Percentiles rank a stretch among this genome's conserved stretches.
Conservation (phyloP, 2,888 invertebrate species). For the Eupithecia dodoneata region DNA sequence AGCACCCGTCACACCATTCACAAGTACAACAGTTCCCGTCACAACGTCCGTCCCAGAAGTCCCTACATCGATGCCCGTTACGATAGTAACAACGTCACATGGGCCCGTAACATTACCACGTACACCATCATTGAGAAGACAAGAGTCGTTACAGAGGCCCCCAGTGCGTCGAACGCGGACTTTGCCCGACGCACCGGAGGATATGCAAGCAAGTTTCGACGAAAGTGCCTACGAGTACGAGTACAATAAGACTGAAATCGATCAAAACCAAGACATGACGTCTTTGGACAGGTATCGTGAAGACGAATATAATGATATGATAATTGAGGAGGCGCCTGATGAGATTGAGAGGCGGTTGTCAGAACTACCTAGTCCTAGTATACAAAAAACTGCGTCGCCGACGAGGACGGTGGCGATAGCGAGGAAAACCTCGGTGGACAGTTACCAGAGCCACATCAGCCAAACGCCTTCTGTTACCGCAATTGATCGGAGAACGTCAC, state of each 20-base stretch:
- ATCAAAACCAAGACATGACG: slow-evolving; percentile 73
- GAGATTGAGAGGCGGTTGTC: slow-evolving; percentile 70
- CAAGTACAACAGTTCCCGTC: slow-evolving; percentile 63
- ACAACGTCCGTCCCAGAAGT: slow-evolving; percentile 77
- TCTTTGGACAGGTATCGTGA: slow-evolving; percentile 79
- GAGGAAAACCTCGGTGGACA: slow-evolving; percentile 77
- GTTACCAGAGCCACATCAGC: slow-evolving; percentile 78
- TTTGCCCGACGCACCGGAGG: slow-evolving; percentile 79
- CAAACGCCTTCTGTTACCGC: slow-evolving; percentile 69
- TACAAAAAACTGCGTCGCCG: slow-evolving; percentile 76
- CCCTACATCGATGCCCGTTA: slow-evolving; percentile 66
- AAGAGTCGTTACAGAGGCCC: slow-evolving; percentile 81
- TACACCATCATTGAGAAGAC: slow-evolving; percentile 76
- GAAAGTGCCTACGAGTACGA: slow-evolving; percentile 84
- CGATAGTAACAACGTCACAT: slow-evolving; percentile 65
- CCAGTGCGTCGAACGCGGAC: slow-evolving; percentile 77
- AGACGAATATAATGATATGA: slow-evolving; percentile 73
- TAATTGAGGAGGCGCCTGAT: slow-evolving; percentile 68
- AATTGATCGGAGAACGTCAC: slow-evolving; percentile 76
- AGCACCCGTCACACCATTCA: slow-evolving; percentile 67
- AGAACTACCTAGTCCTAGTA: slow-evolving; percentile 62
- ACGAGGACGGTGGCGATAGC: slow-evolving; percentile 67
- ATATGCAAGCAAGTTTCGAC: slow-evolving; percentile 75
- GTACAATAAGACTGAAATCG: slow-evolving; percentile 81
- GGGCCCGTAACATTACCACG: slow-evolving; percentile 69